Evolutionary conservation across 2,888 invertebrate species (phyloP).

Genomic region (Lottia scabra): DNA sequence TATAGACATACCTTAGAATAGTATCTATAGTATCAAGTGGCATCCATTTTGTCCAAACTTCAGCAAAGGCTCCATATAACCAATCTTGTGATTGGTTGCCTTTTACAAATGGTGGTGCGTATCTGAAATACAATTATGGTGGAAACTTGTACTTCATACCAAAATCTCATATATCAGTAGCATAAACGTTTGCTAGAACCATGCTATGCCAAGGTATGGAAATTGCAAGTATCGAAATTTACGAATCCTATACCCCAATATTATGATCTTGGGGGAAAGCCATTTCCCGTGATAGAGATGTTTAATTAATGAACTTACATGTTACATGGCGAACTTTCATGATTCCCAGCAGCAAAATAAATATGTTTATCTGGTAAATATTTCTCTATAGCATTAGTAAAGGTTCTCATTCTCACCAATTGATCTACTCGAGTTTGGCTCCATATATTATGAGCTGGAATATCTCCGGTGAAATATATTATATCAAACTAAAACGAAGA

Average conservation of each 20-base stretch:
- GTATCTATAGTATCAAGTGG: conserved; percentile 71
- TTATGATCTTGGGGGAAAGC: too few species aligned
- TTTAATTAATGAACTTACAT: conserved; percentile 74
- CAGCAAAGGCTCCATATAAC: conserved; percentile 81
- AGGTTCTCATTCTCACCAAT: conserved; percentile 70
- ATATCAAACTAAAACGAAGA: conserved; percentile 71
- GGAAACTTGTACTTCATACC: too few species aligned
- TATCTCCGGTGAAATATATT: conserved; percentile 93
- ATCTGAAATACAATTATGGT: conserved; percentile 63
- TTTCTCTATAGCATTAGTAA: conserved; percentile 45
- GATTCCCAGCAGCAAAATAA: conserved; percentile 95
- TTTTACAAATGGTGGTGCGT: conserved; percentile 70
- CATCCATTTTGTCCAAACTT: conserved; percentile 77
- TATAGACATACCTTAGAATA: conserved; percentile 40
- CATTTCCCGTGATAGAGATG: too few species aligned
- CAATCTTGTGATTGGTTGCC: conserved; percentile 88
- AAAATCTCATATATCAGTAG: too few species aligned
- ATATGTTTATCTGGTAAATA: conserved; percentile 86
- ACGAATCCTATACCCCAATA: too few species aligned
- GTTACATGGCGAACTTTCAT: conserved; percentile 95
- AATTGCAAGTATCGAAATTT: too few species aligned
- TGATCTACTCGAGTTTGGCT: conserved; percentile 83
- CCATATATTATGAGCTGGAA: conserved; percentile 97
- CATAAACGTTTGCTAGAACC: too few species aligned
- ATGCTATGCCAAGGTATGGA: too few species aligned